These are phyloP conservation scores for Botia kubotai DNA, from an alignment of 2,797 vertebrate species.

Conservation along the genomic window DNA sequence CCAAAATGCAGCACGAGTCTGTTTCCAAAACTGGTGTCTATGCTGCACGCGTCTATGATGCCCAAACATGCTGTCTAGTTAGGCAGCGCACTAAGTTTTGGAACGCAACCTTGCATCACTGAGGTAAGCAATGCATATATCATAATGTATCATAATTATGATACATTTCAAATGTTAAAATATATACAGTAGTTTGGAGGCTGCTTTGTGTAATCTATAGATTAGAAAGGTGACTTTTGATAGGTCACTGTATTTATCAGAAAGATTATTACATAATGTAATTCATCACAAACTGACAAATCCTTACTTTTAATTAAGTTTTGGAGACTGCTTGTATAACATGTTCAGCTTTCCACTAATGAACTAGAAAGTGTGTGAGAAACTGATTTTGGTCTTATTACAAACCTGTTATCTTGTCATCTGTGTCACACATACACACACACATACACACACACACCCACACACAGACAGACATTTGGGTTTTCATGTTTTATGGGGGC, in stretches of 20 bases:
- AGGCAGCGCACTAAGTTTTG: not conserved
- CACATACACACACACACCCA: not conserved
- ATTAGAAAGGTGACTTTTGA: not conserved
- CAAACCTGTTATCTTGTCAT: slow-evolving; percentile 34
- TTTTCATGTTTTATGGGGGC: too few species aligned
- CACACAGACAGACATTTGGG: too few species aligned
- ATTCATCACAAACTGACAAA: slow-evolving; percentile 13
- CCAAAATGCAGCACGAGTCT: not conserved
- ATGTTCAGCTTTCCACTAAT: not conserved
- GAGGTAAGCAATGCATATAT: not conserved
- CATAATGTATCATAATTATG: slow-evolving; percentile 9
- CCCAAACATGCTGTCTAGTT: not conserved
- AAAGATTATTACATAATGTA: not conserved
- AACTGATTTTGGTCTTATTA: slow-evolving; percentile 14
- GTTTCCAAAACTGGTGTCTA: not conserved
- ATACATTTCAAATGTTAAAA: not conserved
- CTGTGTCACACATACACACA: slow-evolving; percentile 23
- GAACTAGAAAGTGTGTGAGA: slow-evolving; percentile 16
- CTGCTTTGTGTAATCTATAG: not conserved
- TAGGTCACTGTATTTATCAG: too few species aligned
- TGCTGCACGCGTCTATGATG: not conserved
- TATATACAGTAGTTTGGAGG: not conserved
- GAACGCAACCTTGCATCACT: not conserved
- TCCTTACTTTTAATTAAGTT: not conserved
- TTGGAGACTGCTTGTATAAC: not conserved